These are phyloP conservation scores for Mesitornis unicolor DNA, from an alignment of 2,113 vertebrate species.

Conservation along the genomic window DNA sequence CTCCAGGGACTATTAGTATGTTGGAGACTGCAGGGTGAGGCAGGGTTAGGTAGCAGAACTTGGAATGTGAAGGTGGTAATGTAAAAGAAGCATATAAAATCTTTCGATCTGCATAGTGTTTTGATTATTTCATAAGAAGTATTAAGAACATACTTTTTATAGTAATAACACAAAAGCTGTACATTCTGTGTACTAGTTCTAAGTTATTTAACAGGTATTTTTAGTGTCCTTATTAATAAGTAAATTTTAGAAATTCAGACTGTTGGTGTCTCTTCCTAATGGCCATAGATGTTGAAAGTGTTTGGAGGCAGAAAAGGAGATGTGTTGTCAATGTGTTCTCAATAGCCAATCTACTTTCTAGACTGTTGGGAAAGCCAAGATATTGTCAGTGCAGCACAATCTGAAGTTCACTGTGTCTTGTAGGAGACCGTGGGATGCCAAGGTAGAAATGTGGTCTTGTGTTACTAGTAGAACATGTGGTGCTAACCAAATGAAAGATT, in stretches of 20 bases:
- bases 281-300: neutral
- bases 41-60: neutral
- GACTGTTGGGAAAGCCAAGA: neutral
- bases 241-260: neutral
- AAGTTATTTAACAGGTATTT: neutral
- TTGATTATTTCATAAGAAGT: neutral
- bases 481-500: neutral
- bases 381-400: neutral
- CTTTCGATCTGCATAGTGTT: neutral
- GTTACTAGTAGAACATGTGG: neutral
- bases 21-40: neutral
- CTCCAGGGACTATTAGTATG: neutral
- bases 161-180: neutral
- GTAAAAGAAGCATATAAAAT: neutral
- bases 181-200: neutral
- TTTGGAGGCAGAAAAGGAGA: neutral
- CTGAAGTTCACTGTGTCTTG: neutral
- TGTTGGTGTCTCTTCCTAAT: neutral
- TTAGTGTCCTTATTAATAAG: neutral
- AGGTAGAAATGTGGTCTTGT: neutral
- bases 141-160: neutral
- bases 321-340: neutral
- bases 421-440: neutral
- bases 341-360: neutral
- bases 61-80: neutral